Conservation (phyloP, 2,113 vertebrate genomes). For the Tauraco erythrolophus region DNA sequence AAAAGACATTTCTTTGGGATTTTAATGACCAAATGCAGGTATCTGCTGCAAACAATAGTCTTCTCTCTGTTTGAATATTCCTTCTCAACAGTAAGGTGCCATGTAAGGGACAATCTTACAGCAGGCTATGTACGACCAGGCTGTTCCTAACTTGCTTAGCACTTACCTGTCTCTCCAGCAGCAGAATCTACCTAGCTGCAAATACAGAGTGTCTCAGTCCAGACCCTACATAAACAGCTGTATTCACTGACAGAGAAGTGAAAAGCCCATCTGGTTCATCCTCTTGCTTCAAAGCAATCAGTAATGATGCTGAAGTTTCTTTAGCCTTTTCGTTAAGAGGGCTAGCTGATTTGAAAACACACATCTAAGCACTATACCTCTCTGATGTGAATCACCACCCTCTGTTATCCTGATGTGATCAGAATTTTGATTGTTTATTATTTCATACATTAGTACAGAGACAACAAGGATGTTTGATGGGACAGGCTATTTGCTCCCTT, state of each 20-base stretch:
- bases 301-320: neutral
- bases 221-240: neutral
- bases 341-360: neutral
- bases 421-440: neutral
- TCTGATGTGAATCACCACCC: neutral
- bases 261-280: neutral
- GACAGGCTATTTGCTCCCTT: neutral
- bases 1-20: neutral
- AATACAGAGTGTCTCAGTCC: neutral
- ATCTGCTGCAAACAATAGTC: neutral
- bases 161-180: neutral
- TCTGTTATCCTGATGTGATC: neutral
- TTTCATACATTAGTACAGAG: neutral
- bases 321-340: neutral
- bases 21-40: neutral
- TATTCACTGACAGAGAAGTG: neutral
- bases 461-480: neutral
- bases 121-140: neutral
- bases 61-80: neutral
- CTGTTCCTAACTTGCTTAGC: neutral
- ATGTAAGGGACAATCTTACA: neutral
- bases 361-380: neutral
- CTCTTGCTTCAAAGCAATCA: neutral
- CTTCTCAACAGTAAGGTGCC: neutral
- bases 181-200: neutral